Conservation (phyloP, 2,113 vertebrate genomes). For the Thinocorus orbignyianus region DNA sequence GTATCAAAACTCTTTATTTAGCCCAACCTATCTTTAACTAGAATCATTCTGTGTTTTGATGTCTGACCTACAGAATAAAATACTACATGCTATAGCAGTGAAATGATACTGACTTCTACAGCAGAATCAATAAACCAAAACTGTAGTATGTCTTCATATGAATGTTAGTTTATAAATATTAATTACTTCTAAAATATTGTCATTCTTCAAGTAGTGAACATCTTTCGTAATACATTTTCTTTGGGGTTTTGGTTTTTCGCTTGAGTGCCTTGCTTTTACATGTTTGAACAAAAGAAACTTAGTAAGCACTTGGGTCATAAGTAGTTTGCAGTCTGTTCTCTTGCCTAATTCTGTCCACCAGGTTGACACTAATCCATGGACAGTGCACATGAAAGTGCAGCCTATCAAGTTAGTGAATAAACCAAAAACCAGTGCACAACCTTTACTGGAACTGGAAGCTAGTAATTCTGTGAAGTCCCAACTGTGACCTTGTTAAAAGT, state of each 20-base stretch:
- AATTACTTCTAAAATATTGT: neutral
- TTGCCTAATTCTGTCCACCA: neutral
- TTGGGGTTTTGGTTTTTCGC: neutral
- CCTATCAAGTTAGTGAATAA: neutral
- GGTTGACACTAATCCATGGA: neutral
- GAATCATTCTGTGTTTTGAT: neutral
- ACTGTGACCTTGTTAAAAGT: neutral
- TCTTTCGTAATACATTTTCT: neutral
- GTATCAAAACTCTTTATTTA: neutral
- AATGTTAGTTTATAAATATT: neutral
- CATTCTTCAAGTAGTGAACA: neutral
- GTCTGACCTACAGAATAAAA: neutral
- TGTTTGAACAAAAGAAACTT: neutral
- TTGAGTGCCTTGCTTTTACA: neutral
- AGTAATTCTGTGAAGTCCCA: neutral
- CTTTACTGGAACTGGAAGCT: neutral
- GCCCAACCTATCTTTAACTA: neutral
- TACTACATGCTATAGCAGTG: neutral
- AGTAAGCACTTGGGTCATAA: neutral
- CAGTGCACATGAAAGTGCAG: neutral
- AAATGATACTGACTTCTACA: neutral
- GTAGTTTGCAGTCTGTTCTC: neutral
- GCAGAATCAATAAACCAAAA: neutral
- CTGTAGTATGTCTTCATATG: neutral
- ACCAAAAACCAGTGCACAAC: neutral